Base-by-base conservation (phyloP, 2,888 invertebrate genomes). In the Heliconius hortense region DNA sequence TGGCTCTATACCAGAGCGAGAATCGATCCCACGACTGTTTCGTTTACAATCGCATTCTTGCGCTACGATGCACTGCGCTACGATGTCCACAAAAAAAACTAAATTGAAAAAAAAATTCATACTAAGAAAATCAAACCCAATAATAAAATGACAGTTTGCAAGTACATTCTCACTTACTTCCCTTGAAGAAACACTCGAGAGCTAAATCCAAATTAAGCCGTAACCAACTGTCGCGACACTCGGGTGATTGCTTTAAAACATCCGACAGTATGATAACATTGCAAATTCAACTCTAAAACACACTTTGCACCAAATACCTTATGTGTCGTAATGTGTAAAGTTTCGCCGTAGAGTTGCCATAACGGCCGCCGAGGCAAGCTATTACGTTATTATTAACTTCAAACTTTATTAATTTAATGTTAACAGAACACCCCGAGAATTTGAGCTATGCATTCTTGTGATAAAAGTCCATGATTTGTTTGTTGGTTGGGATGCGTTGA, bases 251-350 rank as follows among this genome's bases (percentile, higher is more conserved):
- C 67, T 59, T 72, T 75, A 72, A 75, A 73, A 69, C 60, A 64
- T 69, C 63, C 48, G 18, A 11, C 5, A 35, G n/a, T 39, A n/a
- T 43, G 67, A 77, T 71, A 78, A 73, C 77, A 35, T 69, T 76
- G 73, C 73, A 70, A 73, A 75, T 75, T 75, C 69, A 74, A 75
- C 73, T 72, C 63, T 67, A 69, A 73, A 79, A 76, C 78, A 76
- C 78, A 77, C 70, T 79, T 80, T 77, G 75, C 80, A 79, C 76
- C 84, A 81, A 88, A 90, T 88, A 87, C 87, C 87, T 88, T 82
- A 84, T 84, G 85, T 84, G 85, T 82, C 82, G 86, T 91, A 91
- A 91, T 91, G 90, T 81, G 90, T 86, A 90, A 91, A 91, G 82
- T 91, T 91, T 85, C 64, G 80, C 87, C 86, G 88, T 89, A 88